These are phyloP conservation scores for Steinernema hermaphroditum DNA, from an alignment of 2,888 invertebrate genomes.

Conservation along the genomic window DNA sequence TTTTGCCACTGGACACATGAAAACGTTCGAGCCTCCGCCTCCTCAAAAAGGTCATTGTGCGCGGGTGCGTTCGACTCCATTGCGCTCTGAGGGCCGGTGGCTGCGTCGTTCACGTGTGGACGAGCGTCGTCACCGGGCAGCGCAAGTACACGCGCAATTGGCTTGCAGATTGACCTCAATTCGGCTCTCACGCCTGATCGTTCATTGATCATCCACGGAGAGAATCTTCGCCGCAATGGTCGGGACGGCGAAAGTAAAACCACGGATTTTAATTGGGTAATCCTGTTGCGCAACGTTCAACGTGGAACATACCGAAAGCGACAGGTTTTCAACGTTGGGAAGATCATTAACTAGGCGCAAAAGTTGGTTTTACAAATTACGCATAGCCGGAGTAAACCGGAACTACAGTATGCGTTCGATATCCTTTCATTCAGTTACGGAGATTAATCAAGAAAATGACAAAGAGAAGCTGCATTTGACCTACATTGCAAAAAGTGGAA, in stretches of 20 bases:
- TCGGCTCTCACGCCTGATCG: conserved; percentile 27
- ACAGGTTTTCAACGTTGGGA: not conserved
- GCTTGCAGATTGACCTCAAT: conserved; percentile 24
- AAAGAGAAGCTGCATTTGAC: no score
- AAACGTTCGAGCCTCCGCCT: no score
- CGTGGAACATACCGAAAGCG: not conserved
- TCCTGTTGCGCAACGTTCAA: conserved; percentile 7
- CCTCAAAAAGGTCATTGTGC: conserved; percentile 26
- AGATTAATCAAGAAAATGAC: no score
- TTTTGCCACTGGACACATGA: not conserved
- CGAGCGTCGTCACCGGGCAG: not conserved
- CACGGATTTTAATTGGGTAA: not conserved
- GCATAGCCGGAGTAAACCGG: no score
- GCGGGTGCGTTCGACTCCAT: not conserved
- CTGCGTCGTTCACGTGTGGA: not conserved
- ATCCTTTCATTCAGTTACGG: no score
- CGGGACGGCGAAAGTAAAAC: not conserved
- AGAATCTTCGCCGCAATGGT: not conserved
- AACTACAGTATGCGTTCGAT: no score
- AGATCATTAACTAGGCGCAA: not conserved
- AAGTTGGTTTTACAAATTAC: no score
- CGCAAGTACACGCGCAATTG: conserved; percentile 26
- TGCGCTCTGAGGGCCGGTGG: not conserved
- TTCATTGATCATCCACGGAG: not conserved
- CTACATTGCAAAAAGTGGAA: no score